Percentiles rank a stretch among this genome's conserved stretches.
Evolutionary conservation across 2,113 vertebrate genomes (phyloP).

Genomic region (Fregetta grallaria): DNA sequence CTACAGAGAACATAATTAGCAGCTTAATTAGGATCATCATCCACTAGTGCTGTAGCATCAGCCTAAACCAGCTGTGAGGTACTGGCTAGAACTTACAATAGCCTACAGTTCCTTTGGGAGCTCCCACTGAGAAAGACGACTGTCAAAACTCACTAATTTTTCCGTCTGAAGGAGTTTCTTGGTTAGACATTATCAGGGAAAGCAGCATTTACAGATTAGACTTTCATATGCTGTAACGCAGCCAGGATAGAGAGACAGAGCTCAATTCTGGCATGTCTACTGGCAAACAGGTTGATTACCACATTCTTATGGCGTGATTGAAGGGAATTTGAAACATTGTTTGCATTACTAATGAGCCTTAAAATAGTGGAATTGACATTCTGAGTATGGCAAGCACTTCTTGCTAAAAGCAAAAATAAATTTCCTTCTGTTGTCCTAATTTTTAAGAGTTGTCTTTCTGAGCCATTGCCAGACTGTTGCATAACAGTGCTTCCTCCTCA

Average conservation of each 20-base stretch:
- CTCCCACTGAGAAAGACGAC: conserved; percentile 38
- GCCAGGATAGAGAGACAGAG: conserved; percentile 27
- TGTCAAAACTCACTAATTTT: conserved; percentile 74
- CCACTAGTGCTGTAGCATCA: conserved; percentile 37
- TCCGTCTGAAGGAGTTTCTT: conserved; percentile 60
- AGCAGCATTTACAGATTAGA: conserved; percentile 48
- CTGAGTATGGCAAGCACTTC: conserved; percentile 48
- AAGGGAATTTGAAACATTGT: conserved; percentile 41
- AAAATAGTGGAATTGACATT: conserved; percentile 36
- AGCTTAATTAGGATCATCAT: conserved; percentile 84
- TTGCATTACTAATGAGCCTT: conserved; percentile 54
- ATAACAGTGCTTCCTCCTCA: neutral
- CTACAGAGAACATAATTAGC: conserved; percentile 80
- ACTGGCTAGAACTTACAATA: conserved; percentile 32
- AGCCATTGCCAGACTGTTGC: conserved; percentile 25
- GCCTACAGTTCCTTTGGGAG: conserved; percentile 36
- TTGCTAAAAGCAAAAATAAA: conserved; percentile 59
- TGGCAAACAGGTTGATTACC: conserved; percentile 53
- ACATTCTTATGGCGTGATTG: conserved; percentile 42
- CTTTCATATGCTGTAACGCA: conserved; percentile 15
- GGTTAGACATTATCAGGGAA: conserved; percentile 64
- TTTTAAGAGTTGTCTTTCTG: conserved; percentile 26
- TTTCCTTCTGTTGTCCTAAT: conserved; percentile 61
- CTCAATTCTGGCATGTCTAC: conserved; percentile 18
- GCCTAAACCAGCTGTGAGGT: conserved; percentile 49